Percentiles rank a stretch among this genome's conserved stretches.
Conservation (phyloP, 2,113 vertebrate species). For the Proteles cristata region DNA sequence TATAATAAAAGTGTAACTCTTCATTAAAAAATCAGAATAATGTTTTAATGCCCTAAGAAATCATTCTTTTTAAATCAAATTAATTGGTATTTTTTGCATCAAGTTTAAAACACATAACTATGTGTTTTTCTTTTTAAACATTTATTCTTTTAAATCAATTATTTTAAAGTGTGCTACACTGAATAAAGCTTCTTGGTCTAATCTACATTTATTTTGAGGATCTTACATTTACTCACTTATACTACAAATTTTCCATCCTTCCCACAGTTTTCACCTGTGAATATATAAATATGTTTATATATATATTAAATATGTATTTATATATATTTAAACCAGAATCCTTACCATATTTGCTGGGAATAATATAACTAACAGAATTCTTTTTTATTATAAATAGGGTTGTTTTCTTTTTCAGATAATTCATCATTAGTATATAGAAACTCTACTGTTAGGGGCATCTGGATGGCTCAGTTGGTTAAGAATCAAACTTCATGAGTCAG, state of each 20-base stretch:
- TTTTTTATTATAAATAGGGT: background rate
- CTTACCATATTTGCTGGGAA: background rate
- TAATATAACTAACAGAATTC: background rate
- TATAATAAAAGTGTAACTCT: background rate
- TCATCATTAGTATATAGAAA: background rate
- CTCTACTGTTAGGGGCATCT: background rate
- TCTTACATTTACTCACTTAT: constrained; percentile 18
- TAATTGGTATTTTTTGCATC: background rate
- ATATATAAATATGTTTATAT: too few relatives aligned
- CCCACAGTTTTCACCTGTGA: background rate
- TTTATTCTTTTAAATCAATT: constrained; percentile 8
- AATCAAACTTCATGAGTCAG: too few relatives aligned
- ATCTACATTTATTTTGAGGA: background rate
- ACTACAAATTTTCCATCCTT: background rate
- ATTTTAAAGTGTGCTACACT: background rate
- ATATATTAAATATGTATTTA: background rate
- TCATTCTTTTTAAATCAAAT: constrained; percentile 21
- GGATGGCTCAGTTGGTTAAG: too few relatives aligned
- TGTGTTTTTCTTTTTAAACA: background rate
- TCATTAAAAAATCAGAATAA: background rate
- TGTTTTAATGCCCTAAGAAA: constrained; percentile 28
- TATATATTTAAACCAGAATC: background rate
- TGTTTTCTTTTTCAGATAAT: background rate
- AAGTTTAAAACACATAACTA: background rate
- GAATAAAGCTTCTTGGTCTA: background rate